Base-by-base conservation (phyloP, 2,113 vertebrate species). In the Oreotrochilus melanogaster region DNA sequence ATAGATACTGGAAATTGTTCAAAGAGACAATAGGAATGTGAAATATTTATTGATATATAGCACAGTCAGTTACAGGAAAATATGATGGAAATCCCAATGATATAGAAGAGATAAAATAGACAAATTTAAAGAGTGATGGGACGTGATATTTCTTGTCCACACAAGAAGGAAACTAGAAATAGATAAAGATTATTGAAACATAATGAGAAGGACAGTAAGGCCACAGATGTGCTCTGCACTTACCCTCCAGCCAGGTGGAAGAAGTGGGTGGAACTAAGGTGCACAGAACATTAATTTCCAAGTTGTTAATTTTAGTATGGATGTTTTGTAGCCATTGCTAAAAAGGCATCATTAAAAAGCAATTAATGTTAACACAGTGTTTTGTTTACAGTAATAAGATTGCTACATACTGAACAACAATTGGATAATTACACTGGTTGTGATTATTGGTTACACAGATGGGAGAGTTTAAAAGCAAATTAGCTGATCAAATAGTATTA, bases 351-450 rank as follows among this genome's bases (percentile, higher is more conserved):
- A 72, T 88, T 93, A 93, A 78, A 93, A 96, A 89, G 58, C 31
- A 21, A 92, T 92, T 89, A 72, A 64, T 79, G 78, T 76, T 94
- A 86, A 89, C 78, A 78, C 37, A 88, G 56, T 92, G 69, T 93
- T 97, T 96, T 96, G 88, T 96, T 97, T 97, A 84, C 86, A 75
- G 69, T 82, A 92, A 93, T 81, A 90, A 82, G 50, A 94, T 83
- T 76, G 61, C 21, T 92, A 75, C 61, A 73, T 88, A 47, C 84
- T 70, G 42, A 97, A 89, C 25, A 93, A 72, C 31, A 83, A 94
- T 79, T 88, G 54, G 81, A 91, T 97, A 94, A 94, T 95, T 95
- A 78, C 35, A 76, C 42, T 7, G 23, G 10, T 92, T 89, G 45
- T 81, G 31, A 91, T 92, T 95, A 95, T 92, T 95, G 75, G 82